Evolutionary conservation across 2,888 invertebrate genomes (phyloP), one percentile per base, ranked within the genome.

Genomic region (Eurytoma adleriae): DNA sequence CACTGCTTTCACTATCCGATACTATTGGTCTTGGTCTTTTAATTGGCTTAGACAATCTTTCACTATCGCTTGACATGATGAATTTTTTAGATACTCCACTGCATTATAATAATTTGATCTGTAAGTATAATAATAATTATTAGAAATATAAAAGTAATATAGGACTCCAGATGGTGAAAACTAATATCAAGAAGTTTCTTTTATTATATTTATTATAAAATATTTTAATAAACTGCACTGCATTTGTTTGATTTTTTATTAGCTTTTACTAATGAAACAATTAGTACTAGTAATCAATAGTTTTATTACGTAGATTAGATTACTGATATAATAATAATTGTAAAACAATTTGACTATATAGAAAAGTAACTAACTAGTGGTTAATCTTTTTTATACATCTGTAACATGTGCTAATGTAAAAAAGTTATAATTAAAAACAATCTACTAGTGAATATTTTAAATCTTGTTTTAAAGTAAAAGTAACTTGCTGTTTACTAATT

Each of bases 41-140:
- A 3, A 84, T 83, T 69, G 87, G 85, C 73, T 86, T 85, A 61
- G 84, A 84, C 59, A 80, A 83, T 67, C 81, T 82, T 77, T 88
- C 88, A 62, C 86, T 86, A 82, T 89, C 89, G 83, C 87, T 89
- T 79, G 89, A 86, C 88, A 87, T 90, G 83, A 85, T 87, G 83
- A 50, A 78, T 78, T 75, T 76, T 70, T 20, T 83, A 71, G 61
- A 84, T 81, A 84, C 74, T 84, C 85, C 82, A 79, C 81, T 83
- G 81, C 85, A 86, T 79, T 79, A 83, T 83, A 78, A 81, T 80
- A 83, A 81, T 81, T 80, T 75, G 80, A 84, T 83, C 84, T 84
- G 71, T 16, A 82, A 82, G 77, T 14, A 81, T 72, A 40, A 76
- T 54, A 71, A 52, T 40, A 14, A 67, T 7, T 81, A 62, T 54